phyloP scores from a whole-genome alignment of 2,888 invertebrate genomes.

The Chymomyza caudatula region DNA sequence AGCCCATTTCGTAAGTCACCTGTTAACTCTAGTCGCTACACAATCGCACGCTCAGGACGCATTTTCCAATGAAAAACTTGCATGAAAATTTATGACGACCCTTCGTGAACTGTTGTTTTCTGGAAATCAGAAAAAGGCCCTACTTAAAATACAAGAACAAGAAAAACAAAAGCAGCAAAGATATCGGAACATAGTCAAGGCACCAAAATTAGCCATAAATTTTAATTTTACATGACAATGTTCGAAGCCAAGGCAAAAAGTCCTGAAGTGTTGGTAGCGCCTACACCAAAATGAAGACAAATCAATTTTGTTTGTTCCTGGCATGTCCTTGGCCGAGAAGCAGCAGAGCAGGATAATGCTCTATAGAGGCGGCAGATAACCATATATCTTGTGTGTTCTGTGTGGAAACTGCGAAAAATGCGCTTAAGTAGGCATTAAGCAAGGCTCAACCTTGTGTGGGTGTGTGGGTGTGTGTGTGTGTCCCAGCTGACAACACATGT shows the following conservation, averaged over 20 bases:
- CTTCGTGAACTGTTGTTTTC: not conserved
- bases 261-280: conserved; percentile 24
- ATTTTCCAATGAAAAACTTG: conserved; percentile 42
- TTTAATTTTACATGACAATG: conserved; percentile 71
- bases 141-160: conserved; percentile 7
- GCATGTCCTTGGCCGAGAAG: conserved; percentile 34
- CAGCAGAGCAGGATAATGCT: conserved; percentile 29
- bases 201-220: conserved; percentile 72
- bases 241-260: conserved; percentile 19
- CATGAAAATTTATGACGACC: conserved; percentile 50
- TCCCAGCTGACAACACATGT: conserved; percentile 41
- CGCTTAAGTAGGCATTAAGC: conserved; percentile 45
- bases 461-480: conserved; percentile 18
- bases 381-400: conserved; percentile 28
- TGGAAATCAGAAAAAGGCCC: conserved; percentile 16
- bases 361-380: conserved; percentile 17
- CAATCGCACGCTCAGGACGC: not conserved
- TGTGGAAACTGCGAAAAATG: conserved; percentile 44
- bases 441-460: not conserved
- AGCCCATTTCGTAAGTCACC: conserved; percentile 20
- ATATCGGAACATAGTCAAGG: not conserved
- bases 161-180: conserved; percentile 9
- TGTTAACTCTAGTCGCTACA: not conserved
- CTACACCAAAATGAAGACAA: conserved; percentile 44
- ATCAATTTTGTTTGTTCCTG: conserved; percentile 51